Base-by-base conservation (phyloP, 2,888 invertebrate genomes). In the Sisyra terminalis region DNA sequence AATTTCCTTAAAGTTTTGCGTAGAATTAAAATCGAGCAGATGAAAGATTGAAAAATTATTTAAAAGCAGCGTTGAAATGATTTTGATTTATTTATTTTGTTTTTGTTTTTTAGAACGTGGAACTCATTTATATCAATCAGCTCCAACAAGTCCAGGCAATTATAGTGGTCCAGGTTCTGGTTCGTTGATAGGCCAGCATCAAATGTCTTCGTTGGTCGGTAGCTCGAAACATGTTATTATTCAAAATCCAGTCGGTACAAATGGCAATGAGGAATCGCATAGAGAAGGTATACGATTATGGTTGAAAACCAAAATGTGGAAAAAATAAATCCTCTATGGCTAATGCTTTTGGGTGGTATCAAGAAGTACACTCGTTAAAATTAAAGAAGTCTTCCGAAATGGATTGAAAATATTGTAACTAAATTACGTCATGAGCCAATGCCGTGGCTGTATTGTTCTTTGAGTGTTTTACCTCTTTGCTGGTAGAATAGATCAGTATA, bases 111-210 rank as follows among this genome's bases (percentile, higher is more conserved):
- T 29, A 43, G 43, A 43, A 37, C 43, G 43, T 15, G 38, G 43
- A 15, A 29, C 29, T 29, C 37, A 43, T 30, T 30, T 43, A 18
- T 43, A 38, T 43, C 43, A 43, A 30, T 73, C 73, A 48, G 75
- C 75, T 47, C 75, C 75, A 42, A 74, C 74, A 36, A 79, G 79
- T 38, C 80, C 79, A 16, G 78, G 79, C 59, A 66, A 66, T 29
- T 50, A 66, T 53, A 60, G 66, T 46, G 71, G 69, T 45, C 58
- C 59, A 29, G 63, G 62, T 45, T 57, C 60, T 8, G 60, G 63
- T 17, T 55, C 56, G 38, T 58, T 64, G 56, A 63, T 63, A 38
- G 61, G 63, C 13, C 64, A 64, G 48, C 65, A 65, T 47, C 65
- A 64, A 51, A 64, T 65, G 60, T 57, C 65, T 49, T 61, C 62